Conservation (phyloP, 2,888 invertebrate species). For the Dryadula phaetusa region DNA sequence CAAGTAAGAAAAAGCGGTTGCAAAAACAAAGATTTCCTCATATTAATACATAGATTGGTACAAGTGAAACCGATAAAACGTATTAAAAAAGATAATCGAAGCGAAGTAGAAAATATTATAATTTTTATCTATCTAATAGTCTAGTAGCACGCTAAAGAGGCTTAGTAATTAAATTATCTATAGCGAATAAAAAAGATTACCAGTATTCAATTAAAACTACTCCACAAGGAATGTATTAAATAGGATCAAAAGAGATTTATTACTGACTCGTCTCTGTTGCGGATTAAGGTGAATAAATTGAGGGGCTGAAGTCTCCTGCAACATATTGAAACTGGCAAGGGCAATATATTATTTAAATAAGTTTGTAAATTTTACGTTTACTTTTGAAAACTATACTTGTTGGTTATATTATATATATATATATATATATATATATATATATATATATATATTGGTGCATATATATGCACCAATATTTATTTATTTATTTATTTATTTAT, state of each 20-base stretch:
- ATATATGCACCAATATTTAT: no score
- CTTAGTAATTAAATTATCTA: background rate
- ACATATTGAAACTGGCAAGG: conserved; percentile 26
- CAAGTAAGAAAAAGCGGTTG: no score
- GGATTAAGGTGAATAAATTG: conserved; percentile 41
- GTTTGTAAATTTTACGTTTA: background rate
- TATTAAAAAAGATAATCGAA: no score
- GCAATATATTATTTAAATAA: conserved; percentile 23
- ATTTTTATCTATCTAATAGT: background rate
- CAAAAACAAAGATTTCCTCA: no score
- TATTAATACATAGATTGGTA: no score
- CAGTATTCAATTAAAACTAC: conserved; percentile 30
- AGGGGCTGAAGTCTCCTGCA: conserved; percentile 34
- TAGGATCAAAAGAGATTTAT: conserved; percentile 39
- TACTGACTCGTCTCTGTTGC: conserved; percentile 38
- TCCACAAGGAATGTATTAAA: conserved; percentile 36
- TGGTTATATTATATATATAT: no score
- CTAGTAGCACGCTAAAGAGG: background rate
- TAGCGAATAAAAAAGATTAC: conserved; percentile 26
- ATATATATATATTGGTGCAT: no score
- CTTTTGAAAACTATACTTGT: background rate
- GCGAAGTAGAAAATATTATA: no score
- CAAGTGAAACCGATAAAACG: no score
- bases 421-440: no score
- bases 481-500: no score